Conservation (phyloP, 1,140 invertebrate genomes). For the Cheumatopsyche charites region DNA sequence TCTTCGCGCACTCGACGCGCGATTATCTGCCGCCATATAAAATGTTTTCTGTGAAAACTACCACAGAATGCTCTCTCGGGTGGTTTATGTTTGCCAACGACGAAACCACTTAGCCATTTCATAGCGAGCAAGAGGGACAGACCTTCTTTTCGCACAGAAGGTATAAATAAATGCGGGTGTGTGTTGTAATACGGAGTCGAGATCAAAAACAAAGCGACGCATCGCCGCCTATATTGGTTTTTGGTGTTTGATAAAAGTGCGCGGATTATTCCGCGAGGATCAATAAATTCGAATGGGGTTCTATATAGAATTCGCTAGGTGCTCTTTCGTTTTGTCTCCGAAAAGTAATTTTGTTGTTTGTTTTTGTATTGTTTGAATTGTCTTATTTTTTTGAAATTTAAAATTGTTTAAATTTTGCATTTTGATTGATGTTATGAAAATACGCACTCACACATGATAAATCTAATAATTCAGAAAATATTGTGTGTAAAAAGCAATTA, state of each 20-base stretch:
- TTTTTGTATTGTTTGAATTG: no score
- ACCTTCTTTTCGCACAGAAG: background rate
- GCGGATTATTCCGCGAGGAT: constrained; percentile 15
- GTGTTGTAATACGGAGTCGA: background rate
- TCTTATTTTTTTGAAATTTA: no score
- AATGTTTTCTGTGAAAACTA: constrained; percentile 46
- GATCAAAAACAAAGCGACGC: background rate
- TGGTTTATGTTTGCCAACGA: constrained; percentile 39
- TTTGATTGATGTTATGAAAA: no score
- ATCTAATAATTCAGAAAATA: no score
- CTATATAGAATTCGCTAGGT: no score
- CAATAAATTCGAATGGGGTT: no score
- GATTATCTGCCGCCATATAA: constrained; percentile 46
- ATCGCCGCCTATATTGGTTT: constrained; percentile 42
- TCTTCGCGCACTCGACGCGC: background rate
- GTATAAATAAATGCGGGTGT: background rate
- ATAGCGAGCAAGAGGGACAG: background rate
- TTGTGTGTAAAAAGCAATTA: no score
- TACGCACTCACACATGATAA: no score
- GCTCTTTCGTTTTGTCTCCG: no score
- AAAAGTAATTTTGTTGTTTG: no score
- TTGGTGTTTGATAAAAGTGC: constrained; percentile 47
- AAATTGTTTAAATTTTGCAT: no score
- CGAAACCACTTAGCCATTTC: constrained; percentile 31
- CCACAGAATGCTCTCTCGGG: constrained; percentile 47